These are phyloP conservation scores for Pachyuromys duprasi DNA, from an alignment of 2,797 vertebrate species.

Conservation along the genomic window DNA sequence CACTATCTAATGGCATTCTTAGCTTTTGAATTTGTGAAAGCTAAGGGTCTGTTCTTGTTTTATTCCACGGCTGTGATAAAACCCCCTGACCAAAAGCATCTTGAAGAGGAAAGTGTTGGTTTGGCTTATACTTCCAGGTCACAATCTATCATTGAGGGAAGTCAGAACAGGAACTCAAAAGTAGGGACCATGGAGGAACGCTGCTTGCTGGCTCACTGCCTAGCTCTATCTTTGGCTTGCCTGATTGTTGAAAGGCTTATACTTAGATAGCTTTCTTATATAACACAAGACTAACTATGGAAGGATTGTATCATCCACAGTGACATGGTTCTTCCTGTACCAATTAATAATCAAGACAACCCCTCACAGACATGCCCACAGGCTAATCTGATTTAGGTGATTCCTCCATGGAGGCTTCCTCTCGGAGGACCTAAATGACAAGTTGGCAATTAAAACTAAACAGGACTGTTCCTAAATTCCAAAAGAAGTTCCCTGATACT, in stretches of 20 bases:
- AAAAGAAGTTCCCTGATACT: not conserved
- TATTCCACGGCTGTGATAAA: not conserved
- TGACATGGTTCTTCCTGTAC: not conserved
- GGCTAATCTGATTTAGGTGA: not conserved
- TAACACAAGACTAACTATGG: not conserved
- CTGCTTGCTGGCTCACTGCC: not conserved
- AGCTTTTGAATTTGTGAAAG: not conserved
- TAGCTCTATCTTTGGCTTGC: not conserved
- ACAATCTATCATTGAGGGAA: not conserved
- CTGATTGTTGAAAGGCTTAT: not conserved
- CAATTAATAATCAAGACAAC: not conserved
- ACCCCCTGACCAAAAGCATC: not conserved
- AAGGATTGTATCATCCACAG: not conserved
- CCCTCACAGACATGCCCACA: not conserved
- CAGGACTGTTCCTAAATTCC: not conserved
- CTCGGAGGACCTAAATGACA: not conserved
- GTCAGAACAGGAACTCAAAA: not conserved
- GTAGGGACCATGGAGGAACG: not conserved
- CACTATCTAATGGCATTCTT: not conserved
- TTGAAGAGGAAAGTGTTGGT: not conserved
- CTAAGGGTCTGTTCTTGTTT: not conserved
- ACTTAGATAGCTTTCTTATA: not conserved
- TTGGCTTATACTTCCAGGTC: not conserved
- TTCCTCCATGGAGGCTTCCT: not conserved
- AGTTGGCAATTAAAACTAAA: too few species aligned